Percentiles rank a stretch among this genome's conserved stretches.
phyloP scores from a whole-genome alignment of 2,113 vertebrate genomes.

The Camarhynchus parvulus region DNA sequence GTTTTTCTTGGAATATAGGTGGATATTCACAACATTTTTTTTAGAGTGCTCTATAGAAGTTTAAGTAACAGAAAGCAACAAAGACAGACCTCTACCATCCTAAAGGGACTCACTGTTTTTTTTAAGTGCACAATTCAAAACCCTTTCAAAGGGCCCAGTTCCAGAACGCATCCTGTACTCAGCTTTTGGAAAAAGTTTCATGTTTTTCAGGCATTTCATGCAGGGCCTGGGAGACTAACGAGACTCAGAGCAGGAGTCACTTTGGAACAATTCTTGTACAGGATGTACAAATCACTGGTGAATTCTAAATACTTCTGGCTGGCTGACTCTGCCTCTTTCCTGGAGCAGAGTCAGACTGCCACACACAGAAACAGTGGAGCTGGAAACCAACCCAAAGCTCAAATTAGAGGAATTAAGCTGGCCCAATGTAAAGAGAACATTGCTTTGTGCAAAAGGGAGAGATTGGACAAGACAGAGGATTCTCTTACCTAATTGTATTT shows the following conservation, averaged over 20 bases:
- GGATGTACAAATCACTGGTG: background rate
- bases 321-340: background rate
- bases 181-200: background rate
- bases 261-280: background rate
- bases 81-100: background rate
- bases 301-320: background rate
- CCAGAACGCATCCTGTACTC: background rate
- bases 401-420: conserved; percentile 23
- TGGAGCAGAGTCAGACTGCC: background rate
- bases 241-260: background rate
- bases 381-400: background rate
- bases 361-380: background rate
- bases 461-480: conserved; percentile 58
- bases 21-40: background rate
- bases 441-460: conserved; percentile 72
- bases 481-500: conserved; percentile 57
- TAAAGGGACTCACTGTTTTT: background rate
- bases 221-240: background rate
- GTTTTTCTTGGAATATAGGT: background rate
- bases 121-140: background rate
- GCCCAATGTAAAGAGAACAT: conserved; percentile 81
- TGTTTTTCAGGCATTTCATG: background rate
- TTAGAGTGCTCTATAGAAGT: background rate
- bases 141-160: background rate
- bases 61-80: background rate